A percentile compares a stretch with the other conserved stretches of the same genome.
Evolutionary conservation across 2,888 invertebrate species (phyloP).

Genomic region (Archips xylosteana): DNA sequence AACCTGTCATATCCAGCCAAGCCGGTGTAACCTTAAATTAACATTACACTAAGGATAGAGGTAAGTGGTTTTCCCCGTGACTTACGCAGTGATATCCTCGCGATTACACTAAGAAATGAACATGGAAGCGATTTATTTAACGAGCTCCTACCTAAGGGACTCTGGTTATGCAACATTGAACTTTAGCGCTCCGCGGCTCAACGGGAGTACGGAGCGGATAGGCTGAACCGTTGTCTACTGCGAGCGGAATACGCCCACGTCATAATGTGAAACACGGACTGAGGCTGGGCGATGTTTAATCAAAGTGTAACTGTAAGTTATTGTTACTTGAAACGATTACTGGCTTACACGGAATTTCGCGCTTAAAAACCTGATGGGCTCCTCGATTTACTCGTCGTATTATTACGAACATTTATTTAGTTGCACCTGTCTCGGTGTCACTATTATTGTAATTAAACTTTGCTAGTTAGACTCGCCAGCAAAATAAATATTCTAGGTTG

Average conservation of each 20-base stretch:
- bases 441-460: too few species aligned
- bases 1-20: neutral
- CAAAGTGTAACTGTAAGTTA: neutral
- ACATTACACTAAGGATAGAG: slow-evolving; percentile 37
- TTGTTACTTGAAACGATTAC: neutral
- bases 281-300: slow-evolving; percentile 5
- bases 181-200: slow-evolving; percentile 19
- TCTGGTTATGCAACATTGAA: slow-evolving; percentile 43
- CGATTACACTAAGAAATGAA: slow-evolving; percentile 39
- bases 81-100: slow-evolving; percentile 38
- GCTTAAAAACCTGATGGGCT: neutral
- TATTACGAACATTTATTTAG: too few species aligned
- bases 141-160: slow-evolving; percentile 42
- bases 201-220: slow-evolving; percentile 21
- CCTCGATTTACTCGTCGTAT: neutral
- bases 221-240: slow-evolving; percentile 16
- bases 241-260: slow-evolving; percentile 21
- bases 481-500: too few species aligned
- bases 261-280: slow-evolving; percentile 11
- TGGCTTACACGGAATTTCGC: neutral
- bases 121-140: slow-evolving; percentile 44
- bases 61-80: slow-evolving; percentile 40
- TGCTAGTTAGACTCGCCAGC: too few species aligned
- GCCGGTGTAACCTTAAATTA: slow-evolving; percentile 11
- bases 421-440: too few species aligned